Evolutionary conservation across 2,113 vertebrate genomes (phyloP), one percentile per base, ranked within the genome.

Genomic region (Puntigrus tetrazona): DNA sequence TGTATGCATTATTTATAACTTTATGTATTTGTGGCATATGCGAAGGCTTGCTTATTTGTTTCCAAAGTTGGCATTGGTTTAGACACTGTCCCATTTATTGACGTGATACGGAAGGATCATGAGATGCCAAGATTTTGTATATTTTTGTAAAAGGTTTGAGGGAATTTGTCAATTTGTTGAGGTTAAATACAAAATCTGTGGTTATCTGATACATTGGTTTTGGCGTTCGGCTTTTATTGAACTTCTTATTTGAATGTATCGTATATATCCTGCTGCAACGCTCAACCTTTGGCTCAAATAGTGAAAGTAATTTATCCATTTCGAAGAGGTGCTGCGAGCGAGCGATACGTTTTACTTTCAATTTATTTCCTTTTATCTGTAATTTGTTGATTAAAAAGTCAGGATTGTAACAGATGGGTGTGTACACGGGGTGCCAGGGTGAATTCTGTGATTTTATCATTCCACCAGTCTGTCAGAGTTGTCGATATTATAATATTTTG

Each of bases 371-470:
- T 47, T 78, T 78, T 41, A 78, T 78, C 52, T 59, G 76, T 55
- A 78, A 78, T 78, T 77, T 77, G 29, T 55, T 78, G 34, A 78
- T 78, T 78, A 38, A 78, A 61, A 78, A 41, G 34, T 41, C 52
- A 78, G 52, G 13, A 55, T 38, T 61, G 76, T 59, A 78, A 36
- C 52, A 78, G 76, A 59, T 38, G 22, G 76, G 11, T 61, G 55
- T 78, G 18, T 78, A n/a, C 22, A 1, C 9, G 25, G 1, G 22
- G 22, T 74, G 72, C 14, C 72, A 27, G 29, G 45, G 18, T 36
- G 74, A 55, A 52, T 57, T 57, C 34, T 61, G 52, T 25, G 52
- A 78, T 61, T 41, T 45, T 74, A 47, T 78, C 34, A 41, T 27
- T 61, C 11, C 31, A 57, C 9, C 31, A 18, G 76, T 78, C 55